phyloP scores from a whole-genome alignment of 1,140 invertebrate genomes.

The Bradynema listronoti region DNA sequence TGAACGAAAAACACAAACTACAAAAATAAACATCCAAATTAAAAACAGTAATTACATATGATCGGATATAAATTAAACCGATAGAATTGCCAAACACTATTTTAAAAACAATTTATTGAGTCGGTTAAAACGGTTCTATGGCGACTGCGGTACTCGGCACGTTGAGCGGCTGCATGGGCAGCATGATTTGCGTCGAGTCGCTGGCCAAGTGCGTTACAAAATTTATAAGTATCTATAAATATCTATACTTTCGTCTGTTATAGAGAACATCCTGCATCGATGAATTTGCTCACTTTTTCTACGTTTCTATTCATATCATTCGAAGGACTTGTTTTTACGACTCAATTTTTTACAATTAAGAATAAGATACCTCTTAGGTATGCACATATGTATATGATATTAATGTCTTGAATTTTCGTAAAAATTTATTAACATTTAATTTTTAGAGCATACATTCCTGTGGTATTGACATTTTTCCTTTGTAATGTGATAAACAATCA shows the following conservation, averaged over 20 bases:
- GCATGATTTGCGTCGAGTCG: constrained; percentile 53
- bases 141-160: constrained; percentile 43
- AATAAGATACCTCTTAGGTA: constrained; percentile 64
- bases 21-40: too few species aligned
- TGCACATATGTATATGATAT: constrained; percentile 19
- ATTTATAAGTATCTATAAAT: background rate
- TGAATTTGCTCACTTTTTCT: constrained; percentile 83
- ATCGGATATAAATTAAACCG: too few species aligned
- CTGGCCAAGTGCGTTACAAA: constrained; percentile 43
- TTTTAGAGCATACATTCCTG: constrained; percentile 72
- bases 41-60: too few species aligned
- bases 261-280: constrained; percentile 79
- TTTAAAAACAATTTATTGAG: too few species aligned
- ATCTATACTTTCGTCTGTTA: constrained; percentile 49
- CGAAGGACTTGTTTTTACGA: constrained; percentile 82
- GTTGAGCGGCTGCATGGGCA: constrained; percentile 51
- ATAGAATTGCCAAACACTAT: too few species aligned
- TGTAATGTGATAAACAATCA: constrained; percentile 90
- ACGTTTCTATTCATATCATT: constrained; percentile 84
- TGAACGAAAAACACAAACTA: too few species aligned
- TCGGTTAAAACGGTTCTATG: too few species aligned
- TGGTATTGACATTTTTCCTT: constrained; percentile 84
- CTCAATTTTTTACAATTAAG: constrained; percentile 74
- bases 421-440: constrained; percentile 29
- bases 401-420: constrained; percentile 16